phyloP scores from a whole-genome alignment of 1,140 invertebrate genomes.

The Drosophila serrata region DNA sequence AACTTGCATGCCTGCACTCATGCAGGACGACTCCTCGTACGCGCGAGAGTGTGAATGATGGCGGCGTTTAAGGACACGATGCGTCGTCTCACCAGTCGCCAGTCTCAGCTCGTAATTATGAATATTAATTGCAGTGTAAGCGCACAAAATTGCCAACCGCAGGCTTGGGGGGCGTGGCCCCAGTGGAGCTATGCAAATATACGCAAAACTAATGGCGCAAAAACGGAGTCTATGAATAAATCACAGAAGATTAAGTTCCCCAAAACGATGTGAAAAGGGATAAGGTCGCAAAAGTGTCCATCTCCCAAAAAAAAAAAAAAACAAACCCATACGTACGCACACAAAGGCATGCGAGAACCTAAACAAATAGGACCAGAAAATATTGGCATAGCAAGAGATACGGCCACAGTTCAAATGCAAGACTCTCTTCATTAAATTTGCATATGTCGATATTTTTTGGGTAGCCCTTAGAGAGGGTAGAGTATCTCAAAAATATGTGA shows the following conservation, averaged over 20 bases:
- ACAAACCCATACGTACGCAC: not conserved
- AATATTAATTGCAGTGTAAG: slow-evolving; percentile 69
- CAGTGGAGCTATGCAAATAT: slow-evolving; percentile 61
- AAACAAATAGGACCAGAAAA: slow-evolving; percentile 61
- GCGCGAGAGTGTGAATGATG: slow-evolving; percentile 52
- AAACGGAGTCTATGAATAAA: slow-evolving; percentile 78
- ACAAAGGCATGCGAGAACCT: slow-evolving; percentile 34
- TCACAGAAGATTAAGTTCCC: slow-evolving; percentile 77
- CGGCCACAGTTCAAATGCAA: slow-evolving; percentile 37
- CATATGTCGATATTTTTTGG: slow-evolving; percentile 54
- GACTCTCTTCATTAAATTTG: slow-evolving; percentile 47
- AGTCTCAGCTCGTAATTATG: slow-evolving; percentile 58
- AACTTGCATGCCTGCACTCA: slow-evolving; percentile 10
- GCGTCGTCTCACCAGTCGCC: slow-evolving; percentile 19
- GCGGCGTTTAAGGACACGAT: slow-evolving; percentile 48
- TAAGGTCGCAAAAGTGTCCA: slow-evolving; percentile 53
- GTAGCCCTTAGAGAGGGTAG: not conserved
- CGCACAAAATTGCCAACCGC: slow-evolving; percentile 20
- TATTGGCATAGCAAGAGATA: slow-evolving; percentile 27
- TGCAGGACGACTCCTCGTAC: slow-evolving; percentile 41
- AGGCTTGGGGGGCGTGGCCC: slow-evolving; percentile 18
- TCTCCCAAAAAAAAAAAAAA: slow-evolving; percentile 8
- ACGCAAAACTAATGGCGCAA: slow-evolving; percentile 76
- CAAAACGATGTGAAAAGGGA: slow-evolving; percentile 78
- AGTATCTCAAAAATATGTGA: slow-evolving; percentile 7